These are phyloP conservation scores for Lycia hirtaria DNA, from an alignment of 2,888 invertebrate species.

Conservation along the genomic window DNA sequence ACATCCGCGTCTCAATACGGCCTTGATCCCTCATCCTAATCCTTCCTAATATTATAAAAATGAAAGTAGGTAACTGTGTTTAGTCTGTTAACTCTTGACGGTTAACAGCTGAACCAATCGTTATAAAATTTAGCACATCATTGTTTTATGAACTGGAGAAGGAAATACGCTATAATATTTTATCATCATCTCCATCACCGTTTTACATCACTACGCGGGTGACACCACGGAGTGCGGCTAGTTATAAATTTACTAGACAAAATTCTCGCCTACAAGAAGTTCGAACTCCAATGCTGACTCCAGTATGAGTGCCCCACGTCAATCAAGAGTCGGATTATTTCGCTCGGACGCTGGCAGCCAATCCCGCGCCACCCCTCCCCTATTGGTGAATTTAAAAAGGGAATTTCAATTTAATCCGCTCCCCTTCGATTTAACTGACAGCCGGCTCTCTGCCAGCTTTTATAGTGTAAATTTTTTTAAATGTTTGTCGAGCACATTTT, in stretches of 20 bases:
- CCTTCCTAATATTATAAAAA: too few species aligned
- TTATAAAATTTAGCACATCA: too few species aligned
- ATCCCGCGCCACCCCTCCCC: slow-evolving; percentile 77
- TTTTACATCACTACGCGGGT: too few species aligned
- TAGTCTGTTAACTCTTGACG: too few species aligned
- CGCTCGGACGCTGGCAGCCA: slow-evolving; percentile 74
- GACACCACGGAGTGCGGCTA: too few species aligned
- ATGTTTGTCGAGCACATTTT: slow-evolving; percentile 9
- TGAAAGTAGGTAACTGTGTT: too few species aligned
- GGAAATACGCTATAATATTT: too few species aligned
- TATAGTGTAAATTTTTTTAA: slow-evolving; percentile 50
- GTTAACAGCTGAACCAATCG: too few species aligned
- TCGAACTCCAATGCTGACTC: slow-evolving; percentile 33
- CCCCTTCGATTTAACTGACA: slow-evolving; percentile 72
- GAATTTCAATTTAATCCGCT: slow-evolving; percentile 81
- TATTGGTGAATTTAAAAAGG: slow-evolving; percentile 83
- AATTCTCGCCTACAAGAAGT: neutral
- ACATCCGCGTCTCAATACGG: too few species aligned
- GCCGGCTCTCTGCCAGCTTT: slow-evolving; percentile 48
- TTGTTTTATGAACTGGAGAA: too few species aligned
- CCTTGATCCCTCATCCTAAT: too few species aligned
- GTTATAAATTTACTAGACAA: neutral
- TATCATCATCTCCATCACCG: too few species aligned
- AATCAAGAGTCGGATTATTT: slow-evolving; percentile 74
- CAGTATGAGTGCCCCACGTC: slow-evolving; percentile 61